Conservation (phyloP, 2,797 vertebrate species). For the Clamator glandarius region DNA sequence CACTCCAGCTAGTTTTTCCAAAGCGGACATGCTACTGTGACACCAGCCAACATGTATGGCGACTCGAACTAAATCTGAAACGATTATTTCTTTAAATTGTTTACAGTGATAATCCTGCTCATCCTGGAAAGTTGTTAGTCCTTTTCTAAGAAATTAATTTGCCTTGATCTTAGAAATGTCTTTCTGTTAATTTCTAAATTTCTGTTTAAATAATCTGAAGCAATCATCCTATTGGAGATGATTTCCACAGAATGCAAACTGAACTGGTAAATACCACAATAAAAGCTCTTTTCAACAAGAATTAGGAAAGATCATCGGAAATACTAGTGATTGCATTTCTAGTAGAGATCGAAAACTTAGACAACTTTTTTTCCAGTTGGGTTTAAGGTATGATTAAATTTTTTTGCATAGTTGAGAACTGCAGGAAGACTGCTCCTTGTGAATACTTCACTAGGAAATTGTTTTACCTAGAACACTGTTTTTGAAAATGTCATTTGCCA, state of each 20-base stretch:
- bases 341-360: conserved; percentile 1
- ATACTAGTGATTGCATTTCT: background rate
- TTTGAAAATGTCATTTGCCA: conserved; percentile 33
- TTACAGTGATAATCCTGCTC: background rate
- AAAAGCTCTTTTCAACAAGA: background rate
- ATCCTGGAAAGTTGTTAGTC: background rate
- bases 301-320: conserved; percentile 24
- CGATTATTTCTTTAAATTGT: background rate
- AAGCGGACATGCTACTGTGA: background rate
- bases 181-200: conserved; percentile 34
- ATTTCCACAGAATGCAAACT: conserved; percentile 2
- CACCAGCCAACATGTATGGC: background rate
- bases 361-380: conserved; percentile 17
- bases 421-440: conserved; percentile 23
- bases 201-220: background rate
- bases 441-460: conserved; percentile 54
- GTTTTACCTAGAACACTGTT: conserved; percentile 34
- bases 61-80: background rate
- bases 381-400: conserved; percentile 47
- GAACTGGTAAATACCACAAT: background rate
- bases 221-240: background rate
- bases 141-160: background rate
- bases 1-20: background rate
- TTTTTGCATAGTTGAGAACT: conserved; percentile 44
- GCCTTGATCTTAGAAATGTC: background rate